These are phyloP conservation scores for Notamacropus eugenii DNA, from an alignment of 2,797 vertebrate genomes.

Conservation along the genomic window DNA sequence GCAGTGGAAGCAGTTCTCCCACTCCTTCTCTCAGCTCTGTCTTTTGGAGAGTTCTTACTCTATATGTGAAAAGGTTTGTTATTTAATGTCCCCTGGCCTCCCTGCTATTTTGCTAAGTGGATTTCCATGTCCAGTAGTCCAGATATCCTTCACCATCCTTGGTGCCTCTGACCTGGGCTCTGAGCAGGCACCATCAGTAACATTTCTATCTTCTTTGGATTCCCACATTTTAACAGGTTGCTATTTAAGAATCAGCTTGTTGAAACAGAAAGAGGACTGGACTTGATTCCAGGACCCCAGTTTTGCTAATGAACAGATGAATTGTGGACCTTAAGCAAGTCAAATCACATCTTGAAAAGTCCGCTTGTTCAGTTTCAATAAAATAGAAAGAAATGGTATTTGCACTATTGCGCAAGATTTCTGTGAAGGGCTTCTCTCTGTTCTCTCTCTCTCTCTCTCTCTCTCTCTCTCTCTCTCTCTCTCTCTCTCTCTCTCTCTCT, in stretches of 20 bases:
- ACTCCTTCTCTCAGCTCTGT: conserved; percentile 30
- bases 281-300: not conserved
- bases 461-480: too few relatives aligned
- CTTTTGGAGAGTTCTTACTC: not conserved
- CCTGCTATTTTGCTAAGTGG: not conserved
- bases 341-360: not conserved
- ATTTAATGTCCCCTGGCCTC: conserved; percentile 21
- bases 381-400: not conserved
- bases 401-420: not conserved
- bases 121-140: conserved; percentile 4
- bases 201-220: not conserved
- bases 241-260: not conserved
- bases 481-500: too few relatives aligned
- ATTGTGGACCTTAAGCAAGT: not conserved
- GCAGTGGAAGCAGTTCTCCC: conserved; percentile 4
- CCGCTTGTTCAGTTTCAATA: not conserved
- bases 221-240: not conserved
- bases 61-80: not conserved
- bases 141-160: not conserved
- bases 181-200: not conserved
- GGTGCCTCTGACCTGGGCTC: not conserved
- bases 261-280: not conserved
- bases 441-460: too few relatives aligned
- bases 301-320: not conserved
- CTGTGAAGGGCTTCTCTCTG: not conserved